A percentile compares a stretch with the other conserved stretches of the same genome.
Evolutionary conservation across 2,888 invertebrate species (phyloP).

Genomic region (Harmothoe impar): DNA sequence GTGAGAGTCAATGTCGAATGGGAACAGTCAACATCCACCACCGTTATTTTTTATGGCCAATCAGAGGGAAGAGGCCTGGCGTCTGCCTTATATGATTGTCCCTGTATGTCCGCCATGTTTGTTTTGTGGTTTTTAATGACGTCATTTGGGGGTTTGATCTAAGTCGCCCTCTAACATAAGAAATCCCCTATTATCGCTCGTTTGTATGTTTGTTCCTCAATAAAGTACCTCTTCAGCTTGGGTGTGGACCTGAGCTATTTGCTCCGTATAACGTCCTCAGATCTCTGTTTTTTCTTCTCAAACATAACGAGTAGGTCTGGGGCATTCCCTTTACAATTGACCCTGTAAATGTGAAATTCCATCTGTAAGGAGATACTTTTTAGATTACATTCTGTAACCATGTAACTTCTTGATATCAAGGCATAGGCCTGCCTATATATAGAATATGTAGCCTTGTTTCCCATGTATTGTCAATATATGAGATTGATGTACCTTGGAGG

Average conservation of each 20-base stretch:
- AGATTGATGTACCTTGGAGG: neutral
- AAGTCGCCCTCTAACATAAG: neutral
- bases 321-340: too few species aligned
- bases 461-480: too few species aligned
- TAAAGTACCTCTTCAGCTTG: constrained; percentile 8
- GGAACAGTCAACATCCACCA: constrained; percentile 25
- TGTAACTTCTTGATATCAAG: too few species aligned
- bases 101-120: neutral
- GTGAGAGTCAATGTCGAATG: constrained; percentile 23
- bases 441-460: neutral
- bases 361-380: too few species aligned
- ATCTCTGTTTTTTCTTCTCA: too few species aligned
- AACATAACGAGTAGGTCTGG: too few species aligned
- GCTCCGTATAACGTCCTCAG: neutral
- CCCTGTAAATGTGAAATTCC: too few species aligned
- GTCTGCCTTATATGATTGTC: neutral
- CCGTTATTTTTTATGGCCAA: constrained; percentile 41
- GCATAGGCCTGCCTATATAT: neutral
- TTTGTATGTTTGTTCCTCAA: constrained; percentile 50
- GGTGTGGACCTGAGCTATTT: neutral
- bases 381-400: too few species aligned
- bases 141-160: neutral
- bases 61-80: neutral
- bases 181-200: neutral
- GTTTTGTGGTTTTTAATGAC: neutral